Conservation (phyloP, 2,797 vertebrate genomes). For the Anabacerthia variegaticeps region DNA sequence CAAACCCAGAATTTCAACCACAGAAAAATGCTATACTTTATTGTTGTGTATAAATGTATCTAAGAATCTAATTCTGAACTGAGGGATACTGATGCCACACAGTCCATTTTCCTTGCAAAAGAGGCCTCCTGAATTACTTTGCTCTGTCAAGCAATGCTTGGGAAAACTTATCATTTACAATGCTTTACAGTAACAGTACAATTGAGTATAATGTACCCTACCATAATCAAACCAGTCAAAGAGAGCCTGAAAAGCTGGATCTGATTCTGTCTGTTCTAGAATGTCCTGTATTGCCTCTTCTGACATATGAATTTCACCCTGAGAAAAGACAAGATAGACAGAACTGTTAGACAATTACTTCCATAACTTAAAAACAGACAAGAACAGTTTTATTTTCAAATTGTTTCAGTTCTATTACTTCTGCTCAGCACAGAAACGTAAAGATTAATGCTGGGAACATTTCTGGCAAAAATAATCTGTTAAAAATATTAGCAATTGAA, state of each 20-base stretch:
- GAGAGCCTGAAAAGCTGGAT: constrained; percentile 97
- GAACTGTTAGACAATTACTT: neutral
- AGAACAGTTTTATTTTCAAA: neutral
- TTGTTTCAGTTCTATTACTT: neutral
- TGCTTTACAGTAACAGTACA: neutral
- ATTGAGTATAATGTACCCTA: constrained; percentile 64
- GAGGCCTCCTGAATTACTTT: neutral
- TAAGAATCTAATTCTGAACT: neutral
- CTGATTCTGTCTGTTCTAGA: constrained; percentile 94
- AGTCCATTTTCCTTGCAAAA: neutral
- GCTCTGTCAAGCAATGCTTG: neutral
- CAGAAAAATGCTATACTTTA: neutral
- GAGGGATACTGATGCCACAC: neutral
- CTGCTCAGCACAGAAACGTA: neutral
- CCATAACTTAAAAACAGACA: neutral
- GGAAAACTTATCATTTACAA: neutral
- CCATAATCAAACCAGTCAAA: constrained; percentile 96
- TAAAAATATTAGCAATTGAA: neutral
- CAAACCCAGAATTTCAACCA: neutral
- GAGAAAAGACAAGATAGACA: neutral
- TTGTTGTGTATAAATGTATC: neutral
- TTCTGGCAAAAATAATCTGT: neutral
- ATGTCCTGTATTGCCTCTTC: constrained; percentile 98
- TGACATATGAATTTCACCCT: constrained; percentile 98
- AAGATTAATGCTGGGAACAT: neutral